A percentile compares a stretch with the other conserved stretches of the same genome.
Conservation (phyloP, 2,888 invertebrate genomes). For the Lathronympha strigana region DNA sequence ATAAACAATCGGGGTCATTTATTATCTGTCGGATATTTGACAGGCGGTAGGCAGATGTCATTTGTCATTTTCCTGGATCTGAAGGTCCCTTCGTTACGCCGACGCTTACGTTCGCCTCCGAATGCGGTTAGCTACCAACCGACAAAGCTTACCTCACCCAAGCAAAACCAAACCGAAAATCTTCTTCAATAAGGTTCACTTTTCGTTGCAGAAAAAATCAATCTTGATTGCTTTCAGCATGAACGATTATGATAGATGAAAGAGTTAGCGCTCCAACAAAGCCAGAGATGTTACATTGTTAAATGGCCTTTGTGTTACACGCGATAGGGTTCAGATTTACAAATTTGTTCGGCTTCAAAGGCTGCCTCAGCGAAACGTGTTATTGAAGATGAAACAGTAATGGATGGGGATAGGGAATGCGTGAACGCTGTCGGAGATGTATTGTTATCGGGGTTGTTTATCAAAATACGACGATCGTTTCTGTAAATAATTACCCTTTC, state of each 20-base stretch:
- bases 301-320: constrained; percentile 58
- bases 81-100: constrained; percentile 82
- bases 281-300: constrained; percentile 56
- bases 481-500: constrained; percentile 82
- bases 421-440: constrained; percentile 82
- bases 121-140: constrained; percentile 79
- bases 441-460: constrained; percentile 82
- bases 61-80: constrained; percentile 86
- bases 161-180: constrained; percentile 54
- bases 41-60: constrained; percentile 88
- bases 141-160: constrained; percentile 58
- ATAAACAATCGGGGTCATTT: constrained; percentile 87
- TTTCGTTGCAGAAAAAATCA: constrained; percentile 64
- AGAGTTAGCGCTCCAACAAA: constrained; percentile 83
- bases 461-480: constrained; percentile 79
- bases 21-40: constrained; percentile 87
- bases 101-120: constrained; percentile 78
- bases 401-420: constrained; percentile 82
- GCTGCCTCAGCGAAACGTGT: constrained; percentile 73
- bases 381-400: constrained; percentile 83
- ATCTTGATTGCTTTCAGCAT: constrained; percentile 85
- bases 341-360: constrained; percentile 51
- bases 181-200: constrained; percentile 50
- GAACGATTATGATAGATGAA: constrained; percentile 85
- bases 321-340: constrained; percentile 60